Evolutionary conservation across 2,797 vertebrate genomes (phyloP).

Genomic region (Mycteria americana): DNA sequence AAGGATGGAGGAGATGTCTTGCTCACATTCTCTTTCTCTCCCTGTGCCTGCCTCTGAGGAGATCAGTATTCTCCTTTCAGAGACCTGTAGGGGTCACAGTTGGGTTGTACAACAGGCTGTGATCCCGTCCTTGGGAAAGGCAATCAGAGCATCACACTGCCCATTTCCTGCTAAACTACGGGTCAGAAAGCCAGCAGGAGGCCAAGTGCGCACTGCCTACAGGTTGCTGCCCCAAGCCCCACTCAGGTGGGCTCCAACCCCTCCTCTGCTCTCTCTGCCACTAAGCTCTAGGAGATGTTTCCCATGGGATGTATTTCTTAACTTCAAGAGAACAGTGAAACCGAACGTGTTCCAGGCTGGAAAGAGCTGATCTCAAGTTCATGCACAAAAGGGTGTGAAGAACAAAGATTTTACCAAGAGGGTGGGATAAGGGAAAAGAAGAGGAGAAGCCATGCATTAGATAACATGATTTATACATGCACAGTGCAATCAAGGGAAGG

Average conservation of each 20-base stretch:
- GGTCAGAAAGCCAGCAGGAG: neutral
- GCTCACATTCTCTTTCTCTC: neutral
- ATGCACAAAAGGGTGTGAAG: neutral
- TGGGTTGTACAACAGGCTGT: neutral
- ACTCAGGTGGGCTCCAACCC: neutral
- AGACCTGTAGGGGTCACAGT: conserved; percentile 39
- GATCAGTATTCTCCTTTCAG: neutral
- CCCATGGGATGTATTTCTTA: neutral
- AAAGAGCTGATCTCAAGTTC: neutral
- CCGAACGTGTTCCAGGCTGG: neutral
- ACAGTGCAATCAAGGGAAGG: neutral
- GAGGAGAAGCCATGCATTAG: neutral
- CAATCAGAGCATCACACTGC: neutral
- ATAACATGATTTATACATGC: neutral
- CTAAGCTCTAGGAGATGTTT: neutral
- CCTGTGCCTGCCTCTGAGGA: neutral
- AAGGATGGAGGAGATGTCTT: neutral
- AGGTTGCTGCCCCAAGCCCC: neutral
- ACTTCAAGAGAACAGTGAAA: neutral
- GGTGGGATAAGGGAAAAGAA: neutral
- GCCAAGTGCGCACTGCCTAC: neutral
- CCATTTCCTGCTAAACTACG: neutral
- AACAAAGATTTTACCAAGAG: neutral
- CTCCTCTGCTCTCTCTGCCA: neutral
- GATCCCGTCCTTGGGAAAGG: neutral